Evolutionary conservation across 2,888 invertebrate species (phyloP).

Genomic region (Rhorus exstirpatorius): DNA sequence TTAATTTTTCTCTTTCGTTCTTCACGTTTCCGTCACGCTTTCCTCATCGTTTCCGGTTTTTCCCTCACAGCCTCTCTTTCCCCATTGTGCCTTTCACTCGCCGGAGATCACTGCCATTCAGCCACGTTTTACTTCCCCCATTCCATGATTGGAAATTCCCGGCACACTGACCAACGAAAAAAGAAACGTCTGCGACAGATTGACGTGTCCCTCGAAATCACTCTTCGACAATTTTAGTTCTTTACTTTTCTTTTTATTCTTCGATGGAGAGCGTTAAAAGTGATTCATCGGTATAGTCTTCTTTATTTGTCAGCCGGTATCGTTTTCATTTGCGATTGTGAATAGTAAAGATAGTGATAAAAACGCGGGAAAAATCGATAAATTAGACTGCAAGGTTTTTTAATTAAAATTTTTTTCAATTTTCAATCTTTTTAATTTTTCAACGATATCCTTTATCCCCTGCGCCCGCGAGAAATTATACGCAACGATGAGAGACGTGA

Average conservation of each 20-base stretch:
- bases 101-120: not conserved
- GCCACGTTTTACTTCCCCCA: not conserved
- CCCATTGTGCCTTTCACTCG: too few species aligned
- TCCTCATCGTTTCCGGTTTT: constrained; percentile 45
- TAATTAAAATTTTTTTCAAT: not conserved
- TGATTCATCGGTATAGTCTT: not conserved
- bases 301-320: not conserved
- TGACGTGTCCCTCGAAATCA: constrained; percentile 50
- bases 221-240: constrained; percentile 21
- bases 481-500: too few species aligned
- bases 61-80: constrained; percentile 7
- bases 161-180: constrained; percentile 35
- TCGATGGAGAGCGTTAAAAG: not conserved
- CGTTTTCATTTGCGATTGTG: not conserved
- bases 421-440: too few species aligned
- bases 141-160: constrained; percentile 19
- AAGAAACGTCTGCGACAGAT: constrained; percentile 10
- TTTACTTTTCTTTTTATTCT: constrained; percentile 2
- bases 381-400: not conserved
- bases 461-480: too few species aligned
- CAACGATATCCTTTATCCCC: too few species aligned
- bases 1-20: not conserved
- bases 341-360: not conserved
- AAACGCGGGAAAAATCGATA: not conserved
- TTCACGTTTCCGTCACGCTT: constrained; percentile 60